Evolutionary conservation across 2,888 invertebrate species (phyloP), one percentile per base, ranked within the genome.

Genomic region (Lissocephala sabroskyi): DNA sequence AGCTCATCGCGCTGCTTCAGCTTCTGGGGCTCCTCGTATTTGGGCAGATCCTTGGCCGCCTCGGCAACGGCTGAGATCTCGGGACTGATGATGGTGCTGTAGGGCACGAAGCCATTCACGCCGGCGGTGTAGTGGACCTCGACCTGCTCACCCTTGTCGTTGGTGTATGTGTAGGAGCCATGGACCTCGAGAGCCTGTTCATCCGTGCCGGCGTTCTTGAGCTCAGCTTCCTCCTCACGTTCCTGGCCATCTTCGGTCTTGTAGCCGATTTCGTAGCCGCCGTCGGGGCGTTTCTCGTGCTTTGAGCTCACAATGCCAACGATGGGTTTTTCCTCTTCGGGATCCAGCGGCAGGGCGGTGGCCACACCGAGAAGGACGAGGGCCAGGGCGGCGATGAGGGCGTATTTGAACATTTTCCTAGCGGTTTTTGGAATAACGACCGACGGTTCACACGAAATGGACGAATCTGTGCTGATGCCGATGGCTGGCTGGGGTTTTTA

Each of bases 91-190:
- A 57, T 68, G 1, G 62, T 59, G 3, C 84, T 80, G 7, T 65
- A 54, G 17, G 84, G 84, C 6, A 84, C 83, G 40, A 83, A 84
- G 23, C 84, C 84, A 51, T 84, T 80, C 30, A 65, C 65, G 41
- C 83, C 84, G 9, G 84, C 84, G 0, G 84, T 84, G 32, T 84
- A 84, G 58, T 62, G 65, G 1, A 84, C 84, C 46, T 79, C 79
- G 1, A 83, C 79, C 19, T 75, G 65, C n/a, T 78, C 52, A 26
- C 82, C 83, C 1, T 63, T 45, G 0, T 71, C 79, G 48, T 84
- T 76, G 46, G 75, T 53, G 50, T 84, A 84, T 42, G 62, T 79
- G 59, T 84, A 84, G 44, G 78, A 80, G 13, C 84, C 84, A 14
- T 62, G 62, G 2, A 84, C 62, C 32, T 75, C 80, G 4, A 83